Evolutionary conservation across 1,140 invertebrate species (phyloP).

Genomic region (Drosophila willistoni): DNA sequence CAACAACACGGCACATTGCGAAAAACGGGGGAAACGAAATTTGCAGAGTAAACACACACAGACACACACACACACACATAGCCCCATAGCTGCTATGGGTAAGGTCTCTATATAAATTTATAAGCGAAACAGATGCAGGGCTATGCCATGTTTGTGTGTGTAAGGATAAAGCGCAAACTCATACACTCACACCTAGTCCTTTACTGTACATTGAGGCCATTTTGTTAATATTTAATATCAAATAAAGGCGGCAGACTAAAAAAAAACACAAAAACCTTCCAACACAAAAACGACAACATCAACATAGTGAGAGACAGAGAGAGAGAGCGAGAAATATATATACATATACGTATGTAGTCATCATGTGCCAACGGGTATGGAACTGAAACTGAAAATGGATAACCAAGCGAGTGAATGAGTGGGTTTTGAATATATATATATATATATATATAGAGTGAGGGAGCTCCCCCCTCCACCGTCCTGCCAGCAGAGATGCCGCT

Average conservation of each 20-base stretch:
- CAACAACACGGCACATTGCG: constrained; percentile 25
- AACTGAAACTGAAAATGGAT: constrained; percentile 47
- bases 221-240: constrained; percentile 82
- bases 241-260: constrained; percentile 62
- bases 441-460: not conserved
- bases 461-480: not conserved
- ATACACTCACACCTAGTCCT: constrained; percentile 40
- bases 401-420: constrained; percentile 35
- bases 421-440: constrained; percentile 28
- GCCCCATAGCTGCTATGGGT: not conserved
- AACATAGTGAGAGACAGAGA: too few relatives aligned
- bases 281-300: constrained; percentile 5
- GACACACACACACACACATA: constrained; percentile 34
- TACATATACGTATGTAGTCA: not conserved
- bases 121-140: constrained; percentile 69
- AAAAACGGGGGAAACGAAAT: constrained; percentile 66
- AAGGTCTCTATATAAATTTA: constrained; percentile 77
- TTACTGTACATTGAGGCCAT: constrained; percentile 75
- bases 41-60: constrained; percentile 63
- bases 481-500: constrained; percentile 9
- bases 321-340: not conserved
- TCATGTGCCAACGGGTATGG: constrained; percentile 44
- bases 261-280: constrained; percentile 26
- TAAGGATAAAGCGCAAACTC: constrained; percentile 71
- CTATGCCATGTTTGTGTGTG: constrained; percentile 45